Conservation (phyloP, 2,797 vertebrate species). For the Scolopax bukidnonensis region DNA sequence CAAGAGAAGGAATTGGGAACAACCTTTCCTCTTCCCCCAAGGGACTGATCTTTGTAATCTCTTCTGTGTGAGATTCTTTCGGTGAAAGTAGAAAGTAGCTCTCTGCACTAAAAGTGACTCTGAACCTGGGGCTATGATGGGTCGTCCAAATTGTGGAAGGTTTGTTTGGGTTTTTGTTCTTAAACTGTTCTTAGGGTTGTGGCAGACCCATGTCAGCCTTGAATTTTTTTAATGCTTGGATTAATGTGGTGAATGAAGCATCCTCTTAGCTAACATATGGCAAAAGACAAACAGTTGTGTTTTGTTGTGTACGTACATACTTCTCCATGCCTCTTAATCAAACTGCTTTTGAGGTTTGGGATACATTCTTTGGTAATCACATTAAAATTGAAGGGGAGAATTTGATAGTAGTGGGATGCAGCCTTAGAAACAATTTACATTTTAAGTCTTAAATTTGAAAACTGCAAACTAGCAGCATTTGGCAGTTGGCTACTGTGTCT, state of each 20-base stretch:
- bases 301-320: rapidly evolving
- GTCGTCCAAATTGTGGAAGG: background rate
- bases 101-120: background rate
- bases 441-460: background rate
- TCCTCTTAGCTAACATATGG: background rate
- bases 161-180: background rate
- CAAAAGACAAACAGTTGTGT: background rate
- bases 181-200: background rate
- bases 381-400: background rate
- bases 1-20: background rate
- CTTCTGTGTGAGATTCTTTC: background rate
- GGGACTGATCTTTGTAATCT: background rate
- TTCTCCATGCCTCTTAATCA: background rate
- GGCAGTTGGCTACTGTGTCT: background rate
- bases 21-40: background rate
- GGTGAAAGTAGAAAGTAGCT: background rate
- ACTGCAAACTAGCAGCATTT: background rate
- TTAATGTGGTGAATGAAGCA: background rate
- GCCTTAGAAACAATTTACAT: background rate
- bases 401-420: background rate
- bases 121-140: background rate
- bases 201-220: background rate
- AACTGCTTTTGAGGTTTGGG: background rate
- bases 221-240: background rate
- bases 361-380: background rate